Evolutionary conservation across 2,797 vertebrate genomes (phyloP).

Genomic region (Pipistrellus kuhlii): DNA sequence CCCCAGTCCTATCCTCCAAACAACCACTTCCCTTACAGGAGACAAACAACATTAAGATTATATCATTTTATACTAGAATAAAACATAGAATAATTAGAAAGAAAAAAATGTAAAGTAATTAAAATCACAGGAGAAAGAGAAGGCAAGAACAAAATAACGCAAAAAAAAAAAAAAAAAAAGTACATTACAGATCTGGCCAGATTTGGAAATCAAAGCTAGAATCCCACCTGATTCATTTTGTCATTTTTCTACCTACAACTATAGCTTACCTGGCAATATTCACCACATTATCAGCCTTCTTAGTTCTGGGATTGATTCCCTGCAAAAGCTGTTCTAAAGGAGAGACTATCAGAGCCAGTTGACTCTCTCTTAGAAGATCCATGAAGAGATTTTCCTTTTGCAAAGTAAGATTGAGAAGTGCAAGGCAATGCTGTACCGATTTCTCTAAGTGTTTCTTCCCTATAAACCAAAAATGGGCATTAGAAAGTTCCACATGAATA

Average conservation of each 20-base stretch:
- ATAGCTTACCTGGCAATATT: conserved; percentile 94
- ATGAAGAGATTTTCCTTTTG: conserved; percentile 97
- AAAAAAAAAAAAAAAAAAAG: background rate
- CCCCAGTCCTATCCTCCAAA: background rate
- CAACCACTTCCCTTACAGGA: background rate
- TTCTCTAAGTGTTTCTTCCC: conserved; percentile 97
- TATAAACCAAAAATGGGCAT: conserved; percentile 79
- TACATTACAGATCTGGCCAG: background rate
- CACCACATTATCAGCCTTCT: conserved; percentile 96
- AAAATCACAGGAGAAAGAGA: conserved; percentile 37
- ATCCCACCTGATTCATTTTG: background rate
- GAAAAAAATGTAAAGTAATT: conserved; percentile 45
- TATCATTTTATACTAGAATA: conserved; percentile 31
- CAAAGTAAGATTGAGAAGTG: conserved; percentile 94
- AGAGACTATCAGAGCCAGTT: conserved; percentile 95
- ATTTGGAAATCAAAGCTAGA: conserved; percentile 49
- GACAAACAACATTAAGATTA: background rate
- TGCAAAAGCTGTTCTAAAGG: conserved; percentile 97
- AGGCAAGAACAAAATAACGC: conserved; percentile 36
- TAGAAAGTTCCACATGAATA: background rate
- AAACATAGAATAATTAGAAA: background rate
- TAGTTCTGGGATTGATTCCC: conserved; percentile 96
- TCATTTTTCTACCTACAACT: background rate
- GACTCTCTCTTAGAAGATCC: conserved; percentile 97
- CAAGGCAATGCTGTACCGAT: conserved; percentile 94